Conservation (phyloP, 2,888 invertebrate genomes). For the Chymomyza amoena region DNA sequence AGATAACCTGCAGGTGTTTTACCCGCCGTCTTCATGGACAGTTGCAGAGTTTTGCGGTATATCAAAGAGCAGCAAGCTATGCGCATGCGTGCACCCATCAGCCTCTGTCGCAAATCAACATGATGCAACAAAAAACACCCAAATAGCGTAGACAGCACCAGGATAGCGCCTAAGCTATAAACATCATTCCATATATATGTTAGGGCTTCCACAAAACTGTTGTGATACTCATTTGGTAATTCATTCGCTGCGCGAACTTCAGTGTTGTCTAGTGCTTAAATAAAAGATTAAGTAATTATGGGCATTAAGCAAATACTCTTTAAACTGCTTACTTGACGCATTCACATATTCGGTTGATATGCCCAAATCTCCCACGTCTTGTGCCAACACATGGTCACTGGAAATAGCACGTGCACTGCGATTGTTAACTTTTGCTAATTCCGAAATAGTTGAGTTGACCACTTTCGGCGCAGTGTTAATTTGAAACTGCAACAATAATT, state of each 20-base stretch:
- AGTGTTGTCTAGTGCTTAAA: neutral
- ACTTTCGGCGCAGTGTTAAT: constrained; percentile 2
- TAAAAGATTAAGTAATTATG: neutral
- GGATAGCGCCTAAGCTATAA: constrained; percentile 71
- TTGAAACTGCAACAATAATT: constrained; percentile 77
- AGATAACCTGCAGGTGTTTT: constrained; percentile 92
- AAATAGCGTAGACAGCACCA: constrained; percentile 74
- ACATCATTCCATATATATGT: constrained; percentile 74
- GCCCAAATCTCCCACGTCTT: constrained; percentile 20
- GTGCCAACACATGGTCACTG: constrained; percentile 1
- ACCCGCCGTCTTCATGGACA: constrained; percentile 85
- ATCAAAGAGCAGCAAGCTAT: constrained; percentile 81
- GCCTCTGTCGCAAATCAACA: constrained; percentile 72
- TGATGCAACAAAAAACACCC: constrained; percentile 78
- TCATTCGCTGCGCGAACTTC: neutral
- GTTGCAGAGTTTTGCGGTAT: constrained; percentile 81
- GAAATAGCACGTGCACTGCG: constrained; percentile 55
- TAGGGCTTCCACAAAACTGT: constrained; percentile 28
- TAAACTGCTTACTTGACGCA: constrained; percentile 27
- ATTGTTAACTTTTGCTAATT: constrained; percentile 28
- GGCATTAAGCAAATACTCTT: constrained; percentile 22
- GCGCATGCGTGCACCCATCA: constrained; percentile 83
- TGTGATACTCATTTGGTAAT: neutral
- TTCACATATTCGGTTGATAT: constrained; percentile 28
- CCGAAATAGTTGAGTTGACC: neutral